Conservation (phyloP, 2,113 vertebrate genomes). For the Sardina pilchardus region DNA sequence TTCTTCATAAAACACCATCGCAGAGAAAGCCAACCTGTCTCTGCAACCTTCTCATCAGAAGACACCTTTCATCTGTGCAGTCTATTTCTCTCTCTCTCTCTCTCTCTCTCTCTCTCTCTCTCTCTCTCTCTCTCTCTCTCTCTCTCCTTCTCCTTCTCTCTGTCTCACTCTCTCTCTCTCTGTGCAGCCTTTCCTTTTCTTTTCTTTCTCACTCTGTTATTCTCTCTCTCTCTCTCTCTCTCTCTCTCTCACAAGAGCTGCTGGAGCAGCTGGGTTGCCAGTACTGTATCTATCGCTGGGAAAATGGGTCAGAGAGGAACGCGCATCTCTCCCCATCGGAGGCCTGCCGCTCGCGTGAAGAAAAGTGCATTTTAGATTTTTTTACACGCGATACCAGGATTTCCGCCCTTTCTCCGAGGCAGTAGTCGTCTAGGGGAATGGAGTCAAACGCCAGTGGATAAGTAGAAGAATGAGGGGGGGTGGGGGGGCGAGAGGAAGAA, state of each 20-base stretch:
- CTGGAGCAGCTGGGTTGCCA: conserved; percentile 40
- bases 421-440: conserved; percentile 36
- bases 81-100: neutral
- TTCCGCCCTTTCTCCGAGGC: conserved; percentile 44
- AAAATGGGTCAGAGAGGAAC: conserved; percentile 60
- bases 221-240: neutral
- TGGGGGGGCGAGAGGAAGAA: conserved; percentile 6
- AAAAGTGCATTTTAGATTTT: conserved; percentile 48
- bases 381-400: conserved; percentile 55
- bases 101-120: neutral
- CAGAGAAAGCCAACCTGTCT: neutral
- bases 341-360: conserved; percentile 55
- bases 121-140: neutral
- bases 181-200: conserved; percentile 11
- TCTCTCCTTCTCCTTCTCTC: neutral
- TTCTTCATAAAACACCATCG: neutral
- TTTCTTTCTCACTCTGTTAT: neutral
- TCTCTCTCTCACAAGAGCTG: conserved; percentile 37
- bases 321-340: conserved; percentile 20
- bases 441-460: conserved; percentile 58
- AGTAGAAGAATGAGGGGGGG: conserved; percentile 42
- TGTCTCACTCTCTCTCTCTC: too few relatives aligned
- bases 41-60: neutral
- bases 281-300: conserved; percentile 47
- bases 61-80: neutral